A percentile compares a stretch with the other conserved stretches of the same genome.
These are phyloP conservation scores for Penelope pileata DNA, from an alignment of 2,113 vertebrate species.

Conservation along the genomic window DNA sequence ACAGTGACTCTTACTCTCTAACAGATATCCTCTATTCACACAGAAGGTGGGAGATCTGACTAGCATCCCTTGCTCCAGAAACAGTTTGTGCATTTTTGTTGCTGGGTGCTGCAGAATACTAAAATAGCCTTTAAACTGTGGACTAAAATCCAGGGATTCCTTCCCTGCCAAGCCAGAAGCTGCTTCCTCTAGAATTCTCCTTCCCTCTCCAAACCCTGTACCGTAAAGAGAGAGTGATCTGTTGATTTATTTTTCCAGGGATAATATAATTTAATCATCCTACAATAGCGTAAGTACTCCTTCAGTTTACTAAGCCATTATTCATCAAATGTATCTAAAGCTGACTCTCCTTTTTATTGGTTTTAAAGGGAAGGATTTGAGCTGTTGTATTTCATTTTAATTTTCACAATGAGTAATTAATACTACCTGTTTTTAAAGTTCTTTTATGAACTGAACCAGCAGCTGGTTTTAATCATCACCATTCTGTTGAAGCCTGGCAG, in stretches of 20 bases:
- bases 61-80: not conserved
- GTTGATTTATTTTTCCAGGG: not conserved
- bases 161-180: not conserved
- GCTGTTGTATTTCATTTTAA: not conserved
- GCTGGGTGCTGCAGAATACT: not conserved
- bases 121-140: not conserved
- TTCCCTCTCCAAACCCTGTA: not conserved
- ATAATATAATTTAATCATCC: not conserved
- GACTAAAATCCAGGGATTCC: not conserved
- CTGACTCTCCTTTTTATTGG: not conserved
- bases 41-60: not conserved
- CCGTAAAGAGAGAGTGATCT: not conserved
- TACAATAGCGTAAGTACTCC: not conserved
- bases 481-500: not conserved
- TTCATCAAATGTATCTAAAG: not conserved
- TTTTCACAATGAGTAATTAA: not conserved
- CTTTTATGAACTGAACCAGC: not conserved
- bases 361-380: not conserved
- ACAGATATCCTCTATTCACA: not conserved
- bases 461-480: not conserved
- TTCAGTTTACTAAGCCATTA: not conserved
- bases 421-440: not conserved
- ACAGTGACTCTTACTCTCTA: not conserved
- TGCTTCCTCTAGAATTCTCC: not conserved
- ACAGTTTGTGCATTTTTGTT: not conserved